Conservation (phyloP, 2,888 invertebrate species). For the Flabesymbios commensalis region DNA sequence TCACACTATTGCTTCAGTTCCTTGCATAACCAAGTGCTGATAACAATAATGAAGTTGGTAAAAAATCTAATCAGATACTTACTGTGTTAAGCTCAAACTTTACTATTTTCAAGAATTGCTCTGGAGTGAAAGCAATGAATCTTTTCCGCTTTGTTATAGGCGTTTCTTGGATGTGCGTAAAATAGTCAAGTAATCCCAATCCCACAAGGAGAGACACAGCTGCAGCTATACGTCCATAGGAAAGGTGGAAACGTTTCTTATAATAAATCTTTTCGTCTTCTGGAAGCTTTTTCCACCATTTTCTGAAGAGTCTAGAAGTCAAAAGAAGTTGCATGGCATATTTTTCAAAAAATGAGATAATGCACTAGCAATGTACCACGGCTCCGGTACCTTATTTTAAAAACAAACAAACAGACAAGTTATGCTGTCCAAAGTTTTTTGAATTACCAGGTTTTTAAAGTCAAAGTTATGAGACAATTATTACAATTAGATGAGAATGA, state of each 20-base stretch:
- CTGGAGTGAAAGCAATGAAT: constrained; percentile 64
- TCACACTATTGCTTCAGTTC: too few relatives aligned
- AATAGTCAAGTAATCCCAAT: constrained; percentile 46
- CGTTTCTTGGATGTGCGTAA: constrained; percentile 63
- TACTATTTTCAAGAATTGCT: constrained; percentile 62
- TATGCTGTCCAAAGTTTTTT: background rate
- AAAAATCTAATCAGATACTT: too few relatives aligned
- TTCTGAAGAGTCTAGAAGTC: constrained; percentile 59
- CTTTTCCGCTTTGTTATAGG: constrained; percentile 65
- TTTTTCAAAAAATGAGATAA: background rate
- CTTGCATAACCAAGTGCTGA: too few relatives aligned
- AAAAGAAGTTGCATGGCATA: background rate
- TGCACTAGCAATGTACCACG: too few relatives aligned
- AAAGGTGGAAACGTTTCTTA: constrained; percentile 20
- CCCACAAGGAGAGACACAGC: constrained; percentile 12
- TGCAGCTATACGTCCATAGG: constrained; percentile 19
- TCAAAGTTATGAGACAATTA: background rate
- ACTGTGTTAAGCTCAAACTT: constrained; percentile 59
- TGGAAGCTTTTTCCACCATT: constrained; percentile 63
- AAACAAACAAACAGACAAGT: background rate
- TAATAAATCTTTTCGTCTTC: constrained; percentile 47
- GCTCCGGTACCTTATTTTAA: too few relatives aligned
- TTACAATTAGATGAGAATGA: background rate
- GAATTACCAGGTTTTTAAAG: background rate
- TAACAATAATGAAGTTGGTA: too few relatives aligned